Evolutionary conservation across 2,113 vertebrate genomes (phyloP).

Genomic region (Sinocyclocheilus anshuiensis): DNA sequence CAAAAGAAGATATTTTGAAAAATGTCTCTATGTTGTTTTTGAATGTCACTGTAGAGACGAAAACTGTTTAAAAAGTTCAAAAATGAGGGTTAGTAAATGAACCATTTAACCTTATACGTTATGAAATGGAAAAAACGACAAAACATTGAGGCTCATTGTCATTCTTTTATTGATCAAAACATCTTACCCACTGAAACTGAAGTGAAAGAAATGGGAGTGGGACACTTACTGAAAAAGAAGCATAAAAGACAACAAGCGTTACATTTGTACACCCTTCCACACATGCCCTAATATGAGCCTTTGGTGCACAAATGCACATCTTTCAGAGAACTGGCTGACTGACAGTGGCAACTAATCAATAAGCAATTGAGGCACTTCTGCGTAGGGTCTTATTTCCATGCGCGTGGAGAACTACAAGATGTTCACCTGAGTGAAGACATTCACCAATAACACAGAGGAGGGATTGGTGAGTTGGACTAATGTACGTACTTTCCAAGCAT

Average conservation of each 20-base stretch:
- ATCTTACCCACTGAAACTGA: not conserved
- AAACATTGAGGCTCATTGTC: not conserved
- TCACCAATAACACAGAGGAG: not conserved
- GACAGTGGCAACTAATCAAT: conserved; percentile 98
- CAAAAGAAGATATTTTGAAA: not conserved
- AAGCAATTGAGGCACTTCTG: conserved; percentile 74
- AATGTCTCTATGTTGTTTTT: not conserved
- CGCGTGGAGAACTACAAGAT: not conserved
- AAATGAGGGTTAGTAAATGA: not conserved
- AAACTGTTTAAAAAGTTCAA: not conserved
- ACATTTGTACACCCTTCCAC: conserved; percentile 59
- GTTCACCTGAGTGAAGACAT: conserved; percentile 35
- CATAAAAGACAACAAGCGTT: conserved; percentile 22
- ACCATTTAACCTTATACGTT: not conserved
- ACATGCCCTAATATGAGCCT: conserved; percentile 79
- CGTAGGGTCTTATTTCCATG: conserved; percentile 57
- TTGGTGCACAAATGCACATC: conserved; percentile 84
- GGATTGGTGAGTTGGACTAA: conserved; percentile 3
- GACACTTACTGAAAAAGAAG: not conserved
- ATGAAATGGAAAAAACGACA: not conserved
- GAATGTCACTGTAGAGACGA: not conserved
- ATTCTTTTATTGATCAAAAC: conserved; percentile 7
- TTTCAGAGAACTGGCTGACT: conserved; percentile 86
- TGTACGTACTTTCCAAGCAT: conserved; percentile 12
- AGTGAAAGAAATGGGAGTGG: not conserved